A percentile compares a stretch with the other conserved stretches of the same genome.
Conservation (phyloP, 2,888 invertebrate species). For the Chrysomela aeneicollis region DNA sequence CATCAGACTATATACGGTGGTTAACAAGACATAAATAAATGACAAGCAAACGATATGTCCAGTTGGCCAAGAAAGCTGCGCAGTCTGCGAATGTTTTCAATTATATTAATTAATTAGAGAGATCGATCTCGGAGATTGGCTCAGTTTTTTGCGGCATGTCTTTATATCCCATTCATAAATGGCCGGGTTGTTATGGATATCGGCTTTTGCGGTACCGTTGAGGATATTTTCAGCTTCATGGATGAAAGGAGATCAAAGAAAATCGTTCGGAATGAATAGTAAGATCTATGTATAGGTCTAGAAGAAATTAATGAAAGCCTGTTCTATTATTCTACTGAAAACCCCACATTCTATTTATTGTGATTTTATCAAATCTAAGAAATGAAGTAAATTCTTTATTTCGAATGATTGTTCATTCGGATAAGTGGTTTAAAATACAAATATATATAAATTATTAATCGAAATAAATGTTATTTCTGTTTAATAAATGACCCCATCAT, state of each 20-base stretch:
- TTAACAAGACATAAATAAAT: conserved; percentile 54
- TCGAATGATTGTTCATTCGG: too few relatives aligned
- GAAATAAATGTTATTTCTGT: too few relatives aligned
- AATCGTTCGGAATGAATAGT: background rate
- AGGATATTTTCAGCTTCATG: conserved; percentile 3
- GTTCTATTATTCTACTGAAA: background rate
- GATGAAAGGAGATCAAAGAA: background rate
- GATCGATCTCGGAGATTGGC: conserved; percentile 48
- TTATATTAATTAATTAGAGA: conserved; percentile 57
- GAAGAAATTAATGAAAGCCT: background rate
- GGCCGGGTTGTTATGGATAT: conserved; percentile 30
- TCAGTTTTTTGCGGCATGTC: conserved; percentile 39
- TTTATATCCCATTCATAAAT: conserved; percentile 42
- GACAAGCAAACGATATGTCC: conserved; percentile 52
- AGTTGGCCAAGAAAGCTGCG: conserved; percentile 47
- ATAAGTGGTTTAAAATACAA: too few relatives aligned
- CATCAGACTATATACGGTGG: conserved; percentile 42
- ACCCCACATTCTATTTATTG: too few relatives aligned
- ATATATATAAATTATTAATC: too few relatives aligned
- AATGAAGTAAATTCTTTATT: too few relatives aligned
- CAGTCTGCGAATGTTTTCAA: conserved; percentile 54
- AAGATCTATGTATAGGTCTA: background rate
- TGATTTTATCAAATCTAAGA: too few relatives aligned
- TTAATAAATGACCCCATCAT: too few relatives aligned
- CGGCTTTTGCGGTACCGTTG: conserved; percentile 11